Conservation (phyloP, 2,797 vertebrate species). For the Hyperoplus immaculatus region DNA sequence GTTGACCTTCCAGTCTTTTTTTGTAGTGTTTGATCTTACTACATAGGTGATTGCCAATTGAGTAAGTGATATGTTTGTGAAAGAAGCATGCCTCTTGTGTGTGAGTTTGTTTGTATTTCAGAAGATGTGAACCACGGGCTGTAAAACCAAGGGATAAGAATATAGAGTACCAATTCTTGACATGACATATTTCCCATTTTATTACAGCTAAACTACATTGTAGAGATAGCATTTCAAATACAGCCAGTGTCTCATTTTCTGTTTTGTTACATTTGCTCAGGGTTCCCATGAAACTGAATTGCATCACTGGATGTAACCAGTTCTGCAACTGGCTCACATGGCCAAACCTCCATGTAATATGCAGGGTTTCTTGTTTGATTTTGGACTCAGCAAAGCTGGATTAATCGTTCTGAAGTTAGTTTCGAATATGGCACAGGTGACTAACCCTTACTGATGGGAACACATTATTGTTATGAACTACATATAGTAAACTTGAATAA, state of each 20-base stretch:
- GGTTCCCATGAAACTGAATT: slow-evolving; percentile 8
- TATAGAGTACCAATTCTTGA: background rate
- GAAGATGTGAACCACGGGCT: slow-evolving; percentile 17
- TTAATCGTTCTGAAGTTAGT: background rate
- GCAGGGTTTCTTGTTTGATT: background rate
- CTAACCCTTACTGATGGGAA: background rate
- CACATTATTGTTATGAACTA: background rate
- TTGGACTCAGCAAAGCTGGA: background rate
- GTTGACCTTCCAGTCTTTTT: background rate
- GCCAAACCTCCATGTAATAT: slow-evolving; percentile 21
- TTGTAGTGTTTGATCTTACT: slow-evolving; percentile 6
- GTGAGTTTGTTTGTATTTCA: slow-evolving; percentile 4
- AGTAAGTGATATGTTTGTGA: slow-evolving; percentile 4
- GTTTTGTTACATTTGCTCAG: slow-evolving; percentile 3
- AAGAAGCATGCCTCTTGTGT: background rate
- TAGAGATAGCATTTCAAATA: background rate
- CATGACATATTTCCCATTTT: background rate
- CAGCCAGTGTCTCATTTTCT: slow-evolving; percentile 43
- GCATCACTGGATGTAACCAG: slow-evolving; percentile 51
- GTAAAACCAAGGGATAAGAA: slow-evolving; percentile 15
- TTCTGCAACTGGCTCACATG: slow-evolving; percentile 53
- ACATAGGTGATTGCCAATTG: slow-evolving; percentile 1
- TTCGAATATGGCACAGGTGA: background rate
- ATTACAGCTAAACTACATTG: slow-evolving; percentile 6
- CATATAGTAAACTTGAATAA: background rate